Base-by-base conservation (phyloP, 2,113 vertebrate genomes). In the Cynoglossus semilaevis region DNA sequence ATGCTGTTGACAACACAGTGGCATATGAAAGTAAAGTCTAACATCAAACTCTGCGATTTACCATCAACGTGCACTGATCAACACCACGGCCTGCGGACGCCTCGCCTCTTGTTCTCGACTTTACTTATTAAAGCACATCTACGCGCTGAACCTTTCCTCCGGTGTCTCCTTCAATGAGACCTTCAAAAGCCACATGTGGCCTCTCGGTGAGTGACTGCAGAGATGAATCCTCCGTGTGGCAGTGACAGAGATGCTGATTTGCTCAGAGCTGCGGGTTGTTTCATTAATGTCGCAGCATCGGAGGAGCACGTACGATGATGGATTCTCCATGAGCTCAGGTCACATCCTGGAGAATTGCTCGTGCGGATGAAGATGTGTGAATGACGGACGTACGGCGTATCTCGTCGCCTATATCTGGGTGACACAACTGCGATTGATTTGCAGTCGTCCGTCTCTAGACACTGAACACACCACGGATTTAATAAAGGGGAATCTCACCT, bases 221-320 rank as follows among this genome's bases (percentile, higher is more conserved):
- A 64, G 65, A 60, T 67, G 16, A 77, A 60, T 57, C 56, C 43
- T 51, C 15, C 15, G 55, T n/a, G 18, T 77, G 76, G 82, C 83
- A 81, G 61, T 83, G 83, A 90, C 76, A 53, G 46, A 86, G 72
- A 74, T 46, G 71, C 61, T 66, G 63, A 84, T 88, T 74, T 70
- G 80, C 82, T 81, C 63, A 74, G 71, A 66, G 58, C 71, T 63
- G 75, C 81, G 71, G 85, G 63, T 73, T 76, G 84, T 86, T 88
- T 87, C 73, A 90, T 89, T 82, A 87, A 83, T 5, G 15, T 46
- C 56, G 41, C 15, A 63, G 54, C 65, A 67, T 59, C 56, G 53
- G 73, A 73, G 73, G 66, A 82, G 60, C 14, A 18, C 36, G 58
- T 61, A 72, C 77, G 65, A 87, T 86, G 89, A 89, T 85, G 72